Percentiles rank a stretch among this genome's conserved stretches.
phyloP scores from a whole-genome alignment of 2,888 invertebrate genomes.

The Sylvicola cinctus region DNA sequence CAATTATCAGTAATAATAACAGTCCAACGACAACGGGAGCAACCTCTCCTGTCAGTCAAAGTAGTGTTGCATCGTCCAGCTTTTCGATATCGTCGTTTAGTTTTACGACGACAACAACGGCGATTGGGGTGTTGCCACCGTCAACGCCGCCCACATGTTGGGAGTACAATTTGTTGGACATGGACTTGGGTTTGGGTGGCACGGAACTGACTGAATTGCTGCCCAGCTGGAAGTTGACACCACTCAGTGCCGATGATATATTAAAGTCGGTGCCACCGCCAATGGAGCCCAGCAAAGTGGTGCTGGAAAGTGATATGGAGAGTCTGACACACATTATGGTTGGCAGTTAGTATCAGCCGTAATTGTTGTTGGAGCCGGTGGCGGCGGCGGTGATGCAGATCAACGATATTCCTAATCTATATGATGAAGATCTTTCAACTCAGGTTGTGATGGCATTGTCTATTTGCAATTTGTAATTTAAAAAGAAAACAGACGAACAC shows the following conservation, averaged over 20 bases:
- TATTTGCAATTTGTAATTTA: no score
- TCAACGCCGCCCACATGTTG: constrained; percentile 15
- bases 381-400: no score
- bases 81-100: constrained; percentile 6
- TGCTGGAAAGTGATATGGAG: constrained; percentile 28
- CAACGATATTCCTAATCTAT: no score
- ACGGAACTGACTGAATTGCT: constrained; percentile 30
- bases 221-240: constrained; percentile 31
- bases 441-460: no score
- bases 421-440: no score
- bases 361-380: no score
- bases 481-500: no score
- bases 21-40: constrained; percentile 14
- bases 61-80: not conserved
- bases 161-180: constrained; percentile 25
- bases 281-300: constrained; percentile 15
- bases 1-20: constrained; percentile 9
- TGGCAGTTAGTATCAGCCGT: constrained; percentile 29
- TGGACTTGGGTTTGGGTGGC: constrained; percentile 28
- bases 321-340: constrained; percentile 34
- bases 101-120: constrained; percentile 5
- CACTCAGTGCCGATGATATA: constrained; percentile 27
- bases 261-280: constrained; percentile 25
- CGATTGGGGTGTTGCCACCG: constrained; percentile 7
- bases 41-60: no score